Base-by-base conservation (phyloP, 2,888 invertebrate genomes). In the Acronicta psi region DNA sequence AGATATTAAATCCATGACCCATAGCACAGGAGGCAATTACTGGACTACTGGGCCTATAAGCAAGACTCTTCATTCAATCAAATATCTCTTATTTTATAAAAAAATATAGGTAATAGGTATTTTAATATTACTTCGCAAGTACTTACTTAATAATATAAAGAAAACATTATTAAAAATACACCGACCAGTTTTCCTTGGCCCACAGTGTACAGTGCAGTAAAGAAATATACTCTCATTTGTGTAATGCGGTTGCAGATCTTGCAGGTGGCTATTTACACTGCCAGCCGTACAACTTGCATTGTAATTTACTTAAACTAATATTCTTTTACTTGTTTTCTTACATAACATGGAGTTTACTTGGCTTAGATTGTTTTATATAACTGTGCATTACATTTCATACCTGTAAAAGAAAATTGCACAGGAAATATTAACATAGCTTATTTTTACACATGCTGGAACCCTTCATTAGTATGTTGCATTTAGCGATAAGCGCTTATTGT, bases 201-300 rank as follows among this genome's bases (percentile, higher is more conserved):
- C 3, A 6, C 43, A 68, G 7, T 68, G 57, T 49, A 62, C 47
- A 42, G 20, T 59, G 50, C 50, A 55, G 51, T 47, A 67, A 70
- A 77, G 62, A 79, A 79, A 77, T 75, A 77, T 66, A 69, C 70
- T 72, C 72, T 77, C 79, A 76, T 80, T 77, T 80, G 63, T 68
- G 69, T 76, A 79, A 77, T 77, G 69, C 59, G 61, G 69, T 65
- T 68, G 69, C 68, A 51, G 55, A 64, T 54, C 71, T 63, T 69
- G 69, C 77, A 80, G 71, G 70, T 74, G 57, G 67, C 61, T 69
- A 62, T 70, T 71, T 69, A 69, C 67, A 71, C 64, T 66, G 69
- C 63, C 52, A 54, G 57, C 57, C 59, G 38, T 67, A 69, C 42
- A 37, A 61, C 53, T 42, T 50, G 54, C 51, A 57, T 59, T 53